These are phyloP conservation scores for Sylvilagus floridanus DNA, from an alignment of 2,797 vertebrate species.

Conservation along the genomic window DNA sequence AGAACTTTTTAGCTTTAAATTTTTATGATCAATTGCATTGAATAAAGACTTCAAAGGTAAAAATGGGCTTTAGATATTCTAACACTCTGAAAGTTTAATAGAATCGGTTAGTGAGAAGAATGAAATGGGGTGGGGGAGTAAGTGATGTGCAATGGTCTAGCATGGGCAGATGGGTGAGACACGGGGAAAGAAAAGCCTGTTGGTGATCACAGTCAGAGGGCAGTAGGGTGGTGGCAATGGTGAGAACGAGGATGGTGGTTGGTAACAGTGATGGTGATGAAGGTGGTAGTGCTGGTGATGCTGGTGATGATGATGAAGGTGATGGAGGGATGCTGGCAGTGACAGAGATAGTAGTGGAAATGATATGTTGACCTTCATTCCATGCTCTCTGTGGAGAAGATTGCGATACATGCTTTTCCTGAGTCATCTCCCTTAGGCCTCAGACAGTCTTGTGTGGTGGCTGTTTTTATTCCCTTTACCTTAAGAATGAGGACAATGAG, in stretches of 20 bases:
- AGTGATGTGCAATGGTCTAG: background rate
- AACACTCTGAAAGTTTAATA: background rate
- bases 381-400: background rate
- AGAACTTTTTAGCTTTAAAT: background rate
- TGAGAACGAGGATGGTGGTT: too few species aligned
- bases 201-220: background rate
- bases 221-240: background rate
- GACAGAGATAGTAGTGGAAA: background rate
- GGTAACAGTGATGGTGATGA: background rate
- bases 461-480: background rate
- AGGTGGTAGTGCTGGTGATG: background rate
- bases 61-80: background rate
- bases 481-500: slow-evolving; percentile 17
- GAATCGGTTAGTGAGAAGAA: background rate
- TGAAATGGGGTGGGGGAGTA: background rate
- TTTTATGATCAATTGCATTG: background rate
- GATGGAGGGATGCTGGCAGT: background rate
- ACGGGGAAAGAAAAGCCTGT: background rate
- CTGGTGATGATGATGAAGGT: too few species aligned
- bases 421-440: background rate
- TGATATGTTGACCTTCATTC: background rate
- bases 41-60: background rate
- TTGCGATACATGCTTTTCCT: background rate
- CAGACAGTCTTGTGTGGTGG: background rate
- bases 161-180: background rate